Percentiles rank a stretch among this genome's conserved stretches.
Evolutionary conservation across 2,113 vertebrate genomes (phyloP).

Genomic region (Melanostigma gelatinosum): DNA sequence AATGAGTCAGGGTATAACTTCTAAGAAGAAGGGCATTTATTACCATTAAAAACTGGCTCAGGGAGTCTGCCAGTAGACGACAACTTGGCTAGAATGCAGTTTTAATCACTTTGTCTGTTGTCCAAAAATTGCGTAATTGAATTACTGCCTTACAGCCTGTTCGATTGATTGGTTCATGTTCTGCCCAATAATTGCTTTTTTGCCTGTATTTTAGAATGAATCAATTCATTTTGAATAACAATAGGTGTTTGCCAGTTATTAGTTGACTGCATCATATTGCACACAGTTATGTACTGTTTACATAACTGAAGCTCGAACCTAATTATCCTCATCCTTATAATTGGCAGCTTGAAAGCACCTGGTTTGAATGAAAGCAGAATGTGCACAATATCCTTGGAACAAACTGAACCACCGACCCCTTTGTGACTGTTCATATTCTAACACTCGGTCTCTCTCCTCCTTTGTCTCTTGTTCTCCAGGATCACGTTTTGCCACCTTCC

Average conservation of each 20-base stretch:
- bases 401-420: not conserved
- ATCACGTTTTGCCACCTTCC: conserved; percentile 98
- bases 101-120: not conserved
- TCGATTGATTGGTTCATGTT: not conserved
- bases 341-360: not conserved
- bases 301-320: not conserved
- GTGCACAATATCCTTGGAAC: not conserved
- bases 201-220: not conserved
- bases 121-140: not conserved
- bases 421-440: conserved; percentile 16
- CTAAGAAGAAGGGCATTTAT: not conserved
- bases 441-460: conserved; percentile 7
- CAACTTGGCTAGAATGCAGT: not conserved
- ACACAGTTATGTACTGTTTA: not conserved
- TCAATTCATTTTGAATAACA: not conserved
- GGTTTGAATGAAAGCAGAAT: not conserved
- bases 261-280: not conserved
- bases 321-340: not conserved
- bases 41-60: not conserved
- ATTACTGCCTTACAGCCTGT: not conserved
- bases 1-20: conserved; percentile 24
- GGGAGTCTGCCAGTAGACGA: not conserved
- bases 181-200: not conserved
- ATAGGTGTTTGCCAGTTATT: not conserved
- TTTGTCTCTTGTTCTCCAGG: conserved; percentile 79